Evolutionary conservation across 1,140 invertebrate genomes (phyloP).

Genomic region (Vanessa tameamea): DNA sequence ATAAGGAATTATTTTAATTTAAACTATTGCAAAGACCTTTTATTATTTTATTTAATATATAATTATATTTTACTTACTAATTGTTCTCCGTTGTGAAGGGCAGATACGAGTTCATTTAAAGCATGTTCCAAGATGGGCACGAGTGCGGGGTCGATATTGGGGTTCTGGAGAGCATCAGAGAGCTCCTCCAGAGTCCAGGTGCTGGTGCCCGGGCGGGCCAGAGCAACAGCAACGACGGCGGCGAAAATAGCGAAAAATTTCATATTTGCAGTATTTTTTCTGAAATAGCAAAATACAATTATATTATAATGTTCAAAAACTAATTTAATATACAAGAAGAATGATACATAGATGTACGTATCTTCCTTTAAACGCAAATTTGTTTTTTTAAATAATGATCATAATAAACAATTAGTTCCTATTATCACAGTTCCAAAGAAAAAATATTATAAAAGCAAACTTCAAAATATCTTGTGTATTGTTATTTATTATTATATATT

Average conservation of each 20-base stretch:
- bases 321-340: too few species aligned
- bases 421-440: too few species aligned
- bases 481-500: too few species aligned
- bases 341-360: too few species aligned
- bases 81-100: conserved; percentile 39
- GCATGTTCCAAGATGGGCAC: conserved; percentile 53
- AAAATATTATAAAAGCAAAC: too few species aligned
- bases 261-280: too few species aligned
- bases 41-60: not conserved
- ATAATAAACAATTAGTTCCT: too few species aligned
- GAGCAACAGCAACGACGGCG: conserved; percentile 49
- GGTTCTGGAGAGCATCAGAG: conserved; percentile 48
- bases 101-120: conserved; percentile 53
- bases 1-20: not conserved
- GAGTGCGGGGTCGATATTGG: conserved; percentile 49
- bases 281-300: too few species aligned
- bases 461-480: too few species aligned
- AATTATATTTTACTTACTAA: not conserved
- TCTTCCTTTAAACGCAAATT: too few species aligned
- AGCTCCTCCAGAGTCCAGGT: conserved; percentile 53
- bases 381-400: too few species aligned
- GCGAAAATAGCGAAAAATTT: conserved; percentile 49
- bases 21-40: not conserved
- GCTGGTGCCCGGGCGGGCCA: conserved; percentile 33
- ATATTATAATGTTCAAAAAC: too few species aligned